Evolutionary conservation across 2,888 invertebrate genomes (phyloP).

Genomic region (Drosophila kambysellisi): DNA sequence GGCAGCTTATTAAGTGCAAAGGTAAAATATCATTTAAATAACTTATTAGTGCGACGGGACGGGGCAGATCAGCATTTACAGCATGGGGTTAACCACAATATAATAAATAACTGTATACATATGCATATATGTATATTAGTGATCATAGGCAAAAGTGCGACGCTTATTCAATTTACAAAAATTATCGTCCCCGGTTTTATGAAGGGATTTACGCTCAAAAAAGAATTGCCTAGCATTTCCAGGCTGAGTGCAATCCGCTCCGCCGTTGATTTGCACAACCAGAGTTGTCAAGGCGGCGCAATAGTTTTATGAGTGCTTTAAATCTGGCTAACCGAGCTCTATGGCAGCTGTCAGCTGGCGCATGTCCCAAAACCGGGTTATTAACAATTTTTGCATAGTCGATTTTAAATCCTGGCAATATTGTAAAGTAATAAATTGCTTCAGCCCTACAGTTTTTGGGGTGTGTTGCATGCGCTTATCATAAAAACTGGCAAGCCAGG

Average conservation of each 20-base stretch:
- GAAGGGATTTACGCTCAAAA: slow-evolving; percentile 53
- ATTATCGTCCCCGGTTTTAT: slow-evolving; percentile 36
- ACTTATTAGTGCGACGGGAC: slow-evolving; percentile 6
- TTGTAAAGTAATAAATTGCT: slow-evolving; percentile 61
- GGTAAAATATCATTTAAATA: slow-evolving; percentile 42
- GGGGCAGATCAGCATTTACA: slow-evolving; percentile 18
- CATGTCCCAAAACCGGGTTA: slow-evolving; percentile 44
- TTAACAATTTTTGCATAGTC: slow-evolving; percentile 59
- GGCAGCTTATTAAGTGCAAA: slow-evolving; percentile 43
- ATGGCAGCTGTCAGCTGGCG: slow-evolving; percentile 66
- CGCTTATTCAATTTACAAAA: slow-evolving; percentile 68
- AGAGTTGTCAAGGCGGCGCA: slow-evolving; percentile 69
- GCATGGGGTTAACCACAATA: slow-evolving; percentile 37
- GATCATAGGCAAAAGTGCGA: slow-evolving; percentile 31
- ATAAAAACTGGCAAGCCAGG: slow-evolving; percentile 54
- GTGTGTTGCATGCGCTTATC: slow-evolving; percentile 25
- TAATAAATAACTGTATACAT: slow-evolving; percentile 10
- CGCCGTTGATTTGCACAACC: slow-evolving; percentile 64
- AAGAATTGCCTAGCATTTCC: slow-evolving; percentile 16
- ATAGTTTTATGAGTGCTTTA: slow-evolving; percentile 55
- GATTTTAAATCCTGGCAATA: slow-evolving; percentile 61
- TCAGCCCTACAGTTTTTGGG: slow-evolving; percentile 31
- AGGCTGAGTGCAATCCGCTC: slow-evolving; percentile 31
- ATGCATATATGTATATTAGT: neutral
- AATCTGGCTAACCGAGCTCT: slow-evolving; percentile 54